Conservation (phyloP, 2,888 invertebrate genomes). For the Pandemis heparana region DNA sequence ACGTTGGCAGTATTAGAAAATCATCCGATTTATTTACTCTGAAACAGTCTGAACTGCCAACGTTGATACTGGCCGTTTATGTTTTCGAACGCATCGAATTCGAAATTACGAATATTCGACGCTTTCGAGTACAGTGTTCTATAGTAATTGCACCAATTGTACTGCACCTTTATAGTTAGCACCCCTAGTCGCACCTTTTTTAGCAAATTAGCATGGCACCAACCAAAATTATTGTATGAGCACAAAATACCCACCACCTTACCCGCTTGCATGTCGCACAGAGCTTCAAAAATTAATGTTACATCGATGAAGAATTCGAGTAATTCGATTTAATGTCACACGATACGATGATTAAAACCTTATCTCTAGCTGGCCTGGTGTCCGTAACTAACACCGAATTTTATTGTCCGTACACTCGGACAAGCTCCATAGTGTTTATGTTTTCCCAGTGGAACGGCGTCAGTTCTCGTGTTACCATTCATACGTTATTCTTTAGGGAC, state of each 20-base stretch:
- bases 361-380: slow-evolving; percentile 45
- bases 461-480: slow-evolving; percentile 82
- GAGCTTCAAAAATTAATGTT: slow-evolving; percentile 33
- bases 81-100: slow-evolving; percentile 31
- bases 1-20: slow-evolving; percentile 28
- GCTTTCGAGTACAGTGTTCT: slow-evolving; percentile 19
- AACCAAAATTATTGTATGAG: not conserved
- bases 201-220: slow-evolving; percentile 25
- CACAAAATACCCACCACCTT: not conserved
- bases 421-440: slow-evolving; percentile 74
- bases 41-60: slow-evolving; percentile 21
- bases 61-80: slow-evolving; percentile 17
- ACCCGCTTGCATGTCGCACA: slow-evolving; percentile 35
- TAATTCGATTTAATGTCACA: slow-evolving; percentile 35
- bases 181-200: slow-evolving; percentile 30
- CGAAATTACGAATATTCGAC: slow-evolving; percentile 5
- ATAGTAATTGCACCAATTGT: slow-evolving; percentile 17
- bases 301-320: slow-evolving; percentile 33
- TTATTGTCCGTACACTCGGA: slow-evolving; percentile 70
- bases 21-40: not conserved
- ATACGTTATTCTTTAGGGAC: slow-evolving; percentile 78
- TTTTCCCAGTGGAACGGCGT: slow-evolving; percentile 68
- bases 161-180: slow-evolving; percentile 35
- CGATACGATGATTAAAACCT: slow-evolving; percentile 40
- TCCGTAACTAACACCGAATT: slow-evolving; percentile 73